These are phyloP conservation scores for Oncorhynchus clarkii DNA, from an alignment of 2,113 vertebrate species.

Conservation along the genomic window DNA sequence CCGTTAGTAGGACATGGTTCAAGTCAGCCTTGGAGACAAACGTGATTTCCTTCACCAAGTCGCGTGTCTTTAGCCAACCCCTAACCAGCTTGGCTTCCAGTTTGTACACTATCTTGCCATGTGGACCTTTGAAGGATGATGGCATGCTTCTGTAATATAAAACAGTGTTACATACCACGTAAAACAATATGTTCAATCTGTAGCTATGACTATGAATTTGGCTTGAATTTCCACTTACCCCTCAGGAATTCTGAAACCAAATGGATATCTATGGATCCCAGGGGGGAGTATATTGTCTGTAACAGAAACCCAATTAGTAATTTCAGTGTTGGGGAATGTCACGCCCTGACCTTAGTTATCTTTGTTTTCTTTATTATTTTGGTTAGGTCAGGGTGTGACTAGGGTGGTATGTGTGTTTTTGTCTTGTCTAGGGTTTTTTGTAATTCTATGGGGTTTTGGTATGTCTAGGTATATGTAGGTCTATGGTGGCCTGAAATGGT, in stretches of 20 bases:
- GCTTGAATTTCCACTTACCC: slow-evolving; percentile 49
- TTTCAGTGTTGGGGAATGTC: no score
- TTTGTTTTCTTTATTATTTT: no score
- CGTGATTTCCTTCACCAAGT: slow-evolving; percentile 36
- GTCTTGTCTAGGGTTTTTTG: no score
- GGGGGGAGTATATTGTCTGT: slow-evolving; percentile 51
- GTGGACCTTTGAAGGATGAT: slow-evolving; percentile 51
- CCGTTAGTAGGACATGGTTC: background rate
- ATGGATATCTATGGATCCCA: slow-evolving; percentile 66
- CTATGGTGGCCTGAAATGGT: no score
- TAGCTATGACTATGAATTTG: no score
- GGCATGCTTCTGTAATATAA: slow-evolving; percentile 59
- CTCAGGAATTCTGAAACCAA: slow-evolving; percentile 60
- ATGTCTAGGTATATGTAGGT: no score
- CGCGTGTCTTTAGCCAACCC: slow-evolving; percentile 57
- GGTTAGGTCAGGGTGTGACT: no score
- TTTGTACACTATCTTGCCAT: slow-evolving; percentile 67
- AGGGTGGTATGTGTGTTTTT: no score
- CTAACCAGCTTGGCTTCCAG: slow-evolving; percentile 63
- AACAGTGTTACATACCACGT: background rate
- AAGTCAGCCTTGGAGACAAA: background rate
- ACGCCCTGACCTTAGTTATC: no score
- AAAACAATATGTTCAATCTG: background rate
- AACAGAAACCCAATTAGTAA: slow-evolving; percentile 9
- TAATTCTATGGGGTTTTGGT: no score